Conservation (phyloP, 2,888 invertebrate genomes). For the Halictus ligatus region DNA sequence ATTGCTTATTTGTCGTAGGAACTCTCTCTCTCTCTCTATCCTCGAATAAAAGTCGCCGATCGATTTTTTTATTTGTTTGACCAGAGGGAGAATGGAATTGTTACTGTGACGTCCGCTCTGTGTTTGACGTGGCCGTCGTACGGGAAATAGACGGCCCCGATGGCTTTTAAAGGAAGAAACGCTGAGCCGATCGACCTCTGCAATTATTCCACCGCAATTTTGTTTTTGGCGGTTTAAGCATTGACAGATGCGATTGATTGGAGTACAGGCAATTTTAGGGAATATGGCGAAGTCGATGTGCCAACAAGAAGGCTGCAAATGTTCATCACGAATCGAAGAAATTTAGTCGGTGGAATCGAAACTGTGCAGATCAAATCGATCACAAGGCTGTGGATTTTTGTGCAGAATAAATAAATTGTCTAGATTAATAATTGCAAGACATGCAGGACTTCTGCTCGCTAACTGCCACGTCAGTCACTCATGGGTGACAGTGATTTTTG, state of each 20-base stretch:
- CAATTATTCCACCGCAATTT: background rate
- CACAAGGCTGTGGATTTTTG: no score
- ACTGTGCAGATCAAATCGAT: no score
- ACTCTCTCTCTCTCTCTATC: background rate
- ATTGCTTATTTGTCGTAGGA: background rate
- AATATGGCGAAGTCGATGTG: no score
- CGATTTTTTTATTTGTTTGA: constrained; percentile 12
- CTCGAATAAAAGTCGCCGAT: background rate
- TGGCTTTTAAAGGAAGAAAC: background rate
- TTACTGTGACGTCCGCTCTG: background rate
- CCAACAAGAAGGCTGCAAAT: no score
- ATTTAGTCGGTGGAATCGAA: no score
- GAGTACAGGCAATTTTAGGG: background rate
- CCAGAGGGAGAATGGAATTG: background rate
- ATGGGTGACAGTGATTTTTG: no score
- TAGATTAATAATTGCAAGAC: no score
- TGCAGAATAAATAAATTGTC: no score
- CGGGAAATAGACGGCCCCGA: background rate
- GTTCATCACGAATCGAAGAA: no score
- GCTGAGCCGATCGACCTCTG: background rate
- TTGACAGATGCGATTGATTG: background rate
- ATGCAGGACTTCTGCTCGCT: no score
- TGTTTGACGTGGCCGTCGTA: constrained; percentile 7
- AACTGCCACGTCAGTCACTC: no score
- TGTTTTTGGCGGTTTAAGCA: background rate